phyloP scores from a whole-genome alignment of 2,113 vertebrate genomes.

The Coptodon bakossiorum region DNA sequence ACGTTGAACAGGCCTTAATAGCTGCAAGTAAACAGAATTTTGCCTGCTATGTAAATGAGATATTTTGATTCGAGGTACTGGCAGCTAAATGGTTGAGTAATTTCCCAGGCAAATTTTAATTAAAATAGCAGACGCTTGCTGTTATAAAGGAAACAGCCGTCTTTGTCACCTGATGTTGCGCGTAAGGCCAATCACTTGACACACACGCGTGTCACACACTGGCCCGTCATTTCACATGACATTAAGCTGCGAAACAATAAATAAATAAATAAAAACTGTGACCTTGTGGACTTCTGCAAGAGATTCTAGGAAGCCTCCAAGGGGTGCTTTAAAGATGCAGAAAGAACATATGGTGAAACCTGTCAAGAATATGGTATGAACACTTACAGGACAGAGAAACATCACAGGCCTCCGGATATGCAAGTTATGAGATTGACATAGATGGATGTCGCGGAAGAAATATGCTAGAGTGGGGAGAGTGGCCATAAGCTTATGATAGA shows the following conservation, averaged over 20 bases:
- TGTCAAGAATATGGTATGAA: conserved; percentile 23
- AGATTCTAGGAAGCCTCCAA: not conserved
- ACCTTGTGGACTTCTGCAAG: not conserved
- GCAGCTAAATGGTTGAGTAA: not conserved
- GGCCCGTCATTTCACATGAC: not conserved
- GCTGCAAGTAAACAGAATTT: not conserved
- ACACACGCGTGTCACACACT: not conserved
- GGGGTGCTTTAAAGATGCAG: not conserved
- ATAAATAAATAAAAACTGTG: not conserved
- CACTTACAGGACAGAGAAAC: conserved; percentile 27
- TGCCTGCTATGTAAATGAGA: not conserved
- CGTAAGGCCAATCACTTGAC: not conserved
- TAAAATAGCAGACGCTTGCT: not conserved
- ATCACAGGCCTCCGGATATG: conserved; percentile 38
- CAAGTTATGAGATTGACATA: conserved; percentile 44
- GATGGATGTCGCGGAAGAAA: conserved; percentile 57
- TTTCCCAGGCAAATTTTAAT: not conserved
- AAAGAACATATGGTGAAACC: conserved; percentile 14
- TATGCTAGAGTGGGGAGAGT: conserved; percentile 38
- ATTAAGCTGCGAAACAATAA: not conserved
- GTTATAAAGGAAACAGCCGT: not conserved
- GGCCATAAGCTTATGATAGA: conserved; percentile 66
- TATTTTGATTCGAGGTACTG: not conserved
- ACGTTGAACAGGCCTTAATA: not conserved
- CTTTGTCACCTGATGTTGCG: not conserved